Conservation (phyloP, 2,888 invertebrate species). For the Marronus borbonicus region DNA sequence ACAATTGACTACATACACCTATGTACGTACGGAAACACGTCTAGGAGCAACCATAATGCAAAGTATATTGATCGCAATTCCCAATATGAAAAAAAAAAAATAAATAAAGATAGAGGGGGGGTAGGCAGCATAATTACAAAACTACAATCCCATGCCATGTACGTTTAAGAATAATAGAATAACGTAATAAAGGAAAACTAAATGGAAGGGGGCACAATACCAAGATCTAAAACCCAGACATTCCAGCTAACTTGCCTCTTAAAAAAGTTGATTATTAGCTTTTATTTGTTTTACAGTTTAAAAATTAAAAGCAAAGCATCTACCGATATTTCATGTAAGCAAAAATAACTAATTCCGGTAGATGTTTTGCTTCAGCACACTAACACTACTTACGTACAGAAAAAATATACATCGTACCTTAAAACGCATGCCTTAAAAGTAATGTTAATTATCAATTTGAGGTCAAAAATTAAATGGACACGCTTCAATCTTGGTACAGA, state of each 20-base stretch:
- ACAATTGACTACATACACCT: no score
- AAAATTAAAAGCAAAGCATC: neutral
- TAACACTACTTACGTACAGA: constrained; percentile 1
- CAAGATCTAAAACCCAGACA: constrained; percentile 22
- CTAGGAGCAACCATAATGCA: no score
- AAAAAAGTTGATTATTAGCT: constrained; percentile 61
- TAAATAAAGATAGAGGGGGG: no score
- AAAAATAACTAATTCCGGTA: no score
- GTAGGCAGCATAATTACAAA: neutral
- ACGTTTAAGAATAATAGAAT: neutral
- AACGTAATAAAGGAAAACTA: neutral
- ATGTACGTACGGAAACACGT: no score
- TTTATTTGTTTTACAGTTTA: constrained; percentile 60
- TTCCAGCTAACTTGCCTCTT: constrained; percentile 46
- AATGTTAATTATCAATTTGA: neutral
- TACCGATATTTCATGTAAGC: no score
- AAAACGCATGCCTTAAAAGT: neutral
- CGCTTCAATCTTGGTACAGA: no score
- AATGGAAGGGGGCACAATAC: neutral
- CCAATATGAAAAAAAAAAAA: constrained; percentile 3
- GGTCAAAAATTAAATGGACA: neutral
- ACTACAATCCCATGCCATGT: constrained; percentile 39
- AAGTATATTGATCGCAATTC: neutral
- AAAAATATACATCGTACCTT: neutral
- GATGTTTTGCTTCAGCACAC: neutral